Percentiles rank a stretch among this genome's conserved stretches.
Evolutionary conservation across 2,797 vertebrate species (phyloP).

Genomic region (Artibeus jamaicensis): DNA sequence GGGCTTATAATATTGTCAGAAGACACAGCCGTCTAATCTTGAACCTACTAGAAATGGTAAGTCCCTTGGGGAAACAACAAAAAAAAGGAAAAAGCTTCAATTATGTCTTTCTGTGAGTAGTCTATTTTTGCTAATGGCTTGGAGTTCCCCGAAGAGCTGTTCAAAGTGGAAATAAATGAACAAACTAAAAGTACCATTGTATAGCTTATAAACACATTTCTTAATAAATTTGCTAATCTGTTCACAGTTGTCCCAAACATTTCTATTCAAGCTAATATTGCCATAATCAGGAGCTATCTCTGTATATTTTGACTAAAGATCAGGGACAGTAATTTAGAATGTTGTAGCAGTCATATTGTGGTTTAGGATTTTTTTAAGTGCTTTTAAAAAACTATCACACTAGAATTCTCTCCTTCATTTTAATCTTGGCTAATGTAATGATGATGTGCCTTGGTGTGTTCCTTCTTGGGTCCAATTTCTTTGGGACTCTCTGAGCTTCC

Average conservation of each 20-base stretch:
- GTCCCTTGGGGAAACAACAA: conserved; percentile 59
- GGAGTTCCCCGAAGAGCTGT: conserved; percentile 51
- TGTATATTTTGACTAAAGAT: not conserved
- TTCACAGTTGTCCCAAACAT: not conserved
- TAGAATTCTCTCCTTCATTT: too few relatives aligned
- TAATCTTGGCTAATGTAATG: too few relatives aligned
- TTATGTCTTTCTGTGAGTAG: conserved; percentile 1
- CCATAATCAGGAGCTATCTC: not conserved
- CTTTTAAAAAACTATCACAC: not conserved
- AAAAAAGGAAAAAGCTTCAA: conserved; percentile 40
- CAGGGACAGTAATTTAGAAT: conserved; percentile 14
- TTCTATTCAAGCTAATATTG: not conserved
- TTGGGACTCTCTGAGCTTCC: too few relatives aligned
- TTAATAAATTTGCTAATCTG: conserved; percentile 25
- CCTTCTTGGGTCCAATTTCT: too few relatives aligned
- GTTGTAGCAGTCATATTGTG: not conserved
- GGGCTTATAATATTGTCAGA: conserved; percentile 90
- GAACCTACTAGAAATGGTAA: conserved; percentile 91
- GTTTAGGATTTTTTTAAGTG: conserved; percentile 31
- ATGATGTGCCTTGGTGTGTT: too few relatives aligned
- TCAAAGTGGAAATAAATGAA: conserved; percentile 40
- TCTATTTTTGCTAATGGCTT: conserved; percentile 55
- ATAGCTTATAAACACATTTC: conserved; percentile 7
- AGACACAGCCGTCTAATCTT: conserved; percentile 88
- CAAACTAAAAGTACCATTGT: not conserved